phyloP scores from a whole-genome alignment of 2,113 vertebrate species.

The Phaethornis superciliosus region DNA sequence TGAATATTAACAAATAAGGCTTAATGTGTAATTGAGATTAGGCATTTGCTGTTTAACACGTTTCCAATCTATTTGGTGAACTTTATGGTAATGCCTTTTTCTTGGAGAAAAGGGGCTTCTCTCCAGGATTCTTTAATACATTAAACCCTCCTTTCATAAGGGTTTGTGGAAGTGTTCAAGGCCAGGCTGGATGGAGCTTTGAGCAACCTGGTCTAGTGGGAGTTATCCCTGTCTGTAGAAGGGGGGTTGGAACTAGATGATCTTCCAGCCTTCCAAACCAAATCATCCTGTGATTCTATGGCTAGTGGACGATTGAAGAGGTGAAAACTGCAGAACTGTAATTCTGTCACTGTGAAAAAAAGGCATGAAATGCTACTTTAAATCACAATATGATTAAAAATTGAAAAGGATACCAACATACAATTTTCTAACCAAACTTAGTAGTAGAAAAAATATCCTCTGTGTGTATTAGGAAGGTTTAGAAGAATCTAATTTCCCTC shows the following conservation, averaged over 20 bases:
- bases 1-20: background rate
- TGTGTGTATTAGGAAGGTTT: background rate
- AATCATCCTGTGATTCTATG: too few species aligned
- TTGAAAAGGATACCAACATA: background rate
- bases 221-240: too few species aligned
- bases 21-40: background rate
- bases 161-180: background rate
- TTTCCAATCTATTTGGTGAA: background rate
- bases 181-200: too few species aligned
- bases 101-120: background rate
- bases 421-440: conserved; percentile 19
- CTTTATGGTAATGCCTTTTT: background rate
- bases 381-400: background rate
- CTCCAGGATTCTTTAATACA: background rate
- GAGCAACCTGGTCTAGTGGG: too few species aligned
- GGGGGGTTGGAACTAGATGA: too few species aligned
- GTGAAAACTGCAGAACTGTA: background rate
- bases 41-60: background rate
- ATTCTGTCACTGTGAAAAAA: background rate
- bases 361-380: background rate
- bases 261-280: too few species aligned
- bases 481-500: background rate
- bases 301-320: background rate
- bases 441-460: background rate
- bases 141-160: background rate